Conservation (phyloP, 2,113 vertebrate genomes). For the Burhinus oedicnemus region DNA sequence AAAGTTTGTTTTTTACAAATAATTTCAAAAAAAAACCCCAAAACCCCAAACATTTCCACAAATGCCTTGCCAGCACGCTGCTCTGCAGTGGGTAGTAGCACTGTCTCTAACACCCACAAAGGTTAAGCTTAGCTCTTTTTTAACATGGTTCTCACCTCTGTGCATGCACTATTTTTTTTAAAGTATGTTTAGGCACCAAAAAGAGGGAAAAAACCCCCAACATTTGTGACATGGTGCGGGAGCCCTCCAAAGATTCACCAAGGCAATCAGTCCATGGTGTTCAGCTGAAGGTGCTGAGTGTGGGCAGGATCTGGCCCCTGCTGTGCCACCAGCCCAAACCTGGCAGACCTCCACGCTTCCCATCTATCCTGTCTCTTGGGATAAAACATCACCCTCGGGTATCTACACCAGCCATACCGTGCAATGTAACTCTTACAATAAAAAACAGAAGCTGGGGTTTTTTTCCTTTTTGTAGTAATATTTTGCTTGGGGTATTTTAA, state of each 20-base stretch:
- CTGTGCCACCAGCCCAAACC: not conserved
- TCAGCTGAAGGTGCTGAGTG: not conserved
- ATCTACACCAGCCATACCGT: not conserved
- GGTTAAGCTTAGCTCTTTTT: not conserved
- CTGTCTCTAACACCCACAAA: not conserved
- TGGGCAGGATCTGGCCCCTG: not conserved
- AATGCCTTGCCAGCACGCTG: not conserved
- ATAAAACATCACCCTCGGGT: not conserved
- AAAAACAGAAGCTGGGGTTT: not conserved
- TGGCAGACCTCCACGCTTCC: not conserved
- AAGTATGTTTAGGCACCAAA: not conserved
- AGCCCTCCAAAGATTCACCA: not conserved
- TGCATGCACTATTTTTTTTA: too few species aligned
- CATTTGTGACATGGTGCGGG: not conserved
- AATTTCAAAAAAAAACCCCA: not conserved
- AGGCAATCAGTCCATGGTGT: not conserved
- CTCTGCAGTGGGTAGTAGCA: not conserved
- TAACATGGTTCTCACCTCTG: not conserved
- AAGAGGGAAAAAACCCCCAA: accelerated
- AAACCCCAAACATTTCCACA: not conserved
- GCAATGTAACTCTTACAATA: not conserved
- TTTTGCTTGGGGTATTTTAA: not conserved
- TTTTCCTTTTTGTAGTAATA: not conserved
- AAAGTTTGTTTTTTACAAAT: not conserved
- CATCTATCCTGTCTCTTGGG: not conserved